phyloP scores from a whole-genome alignment of 2,888 invertebrate species.

The Tetrapedia diversipes region DNA sequence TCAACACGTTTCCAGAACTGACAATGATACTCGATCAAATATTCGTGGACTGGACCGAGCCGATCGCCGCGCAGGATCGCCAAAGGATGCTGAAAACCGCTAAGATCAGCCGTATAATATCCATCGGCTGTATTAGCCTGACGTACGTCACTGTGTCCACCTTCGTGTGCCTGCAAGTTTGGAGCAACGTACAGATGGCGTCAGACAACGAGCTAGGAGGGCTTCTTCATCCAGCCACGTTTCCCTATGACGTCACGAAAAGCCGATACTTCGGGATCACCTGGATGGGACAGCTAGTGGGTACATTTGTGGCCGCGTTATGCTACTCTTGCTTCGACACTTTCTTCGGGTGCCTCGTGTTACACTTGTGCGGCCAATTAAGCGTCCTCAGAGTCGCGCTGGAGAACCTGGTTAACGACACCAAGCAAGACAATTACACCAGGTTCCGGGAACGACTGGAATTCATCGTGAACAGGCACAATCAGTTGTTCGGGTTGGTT shows the following conservation, averaged over 20 bases:
- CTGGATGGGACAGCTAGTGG: constrained; percentile 68
- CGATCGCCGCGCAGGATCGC: constrained; percentile 38
- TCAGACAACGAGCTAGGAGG: constrained; percentile 35
- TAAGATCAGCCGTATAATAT: constrained; percentile 58
- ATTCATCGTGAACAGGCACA: constrained; percentile 57
- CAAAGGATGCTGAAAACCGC: constrained; percentile 63
- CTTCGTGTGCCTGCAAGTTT: constrained; percentile 39
- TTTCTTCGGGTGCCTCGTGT: constrained; percentile 67
- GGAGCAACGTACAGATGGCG: constrained; percentile 23
- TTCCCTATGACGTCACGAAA: constrained; percentile 68
- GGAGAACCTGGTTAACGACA: constrained; percentile 24
- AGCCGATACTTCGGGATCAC: constrained; percentile 68
- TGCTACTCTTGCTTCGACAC: constrained; percentile 71
- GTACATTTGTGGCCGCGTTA: constrained; percentile 64
- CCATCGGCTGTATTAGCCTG: constrained; percentile 51
- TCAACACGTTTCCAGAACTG: constrained; percentile 13
- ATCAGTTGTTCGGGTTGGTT: constrained; percentile 57
- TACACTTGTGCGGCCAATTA: constrained; percentile 75
- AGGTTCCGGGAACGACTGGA: constrained; percentile 23
- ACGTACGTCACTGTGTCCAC: constrained; percentile 43
- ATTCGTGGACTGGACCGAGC: constrained; percentile 56
- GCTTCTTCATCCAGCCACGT: constrained; percentile 50
- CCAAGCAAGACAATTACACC: neutral
- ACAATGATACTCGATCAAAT: constrained; percentile 36
- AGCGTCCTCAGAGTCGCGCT: constrained; percentile 51